Evolutionary conservation across 2,113 vertebrate genomes (phyloP).

Genomic region (Spilogale gracilis): DNA sequence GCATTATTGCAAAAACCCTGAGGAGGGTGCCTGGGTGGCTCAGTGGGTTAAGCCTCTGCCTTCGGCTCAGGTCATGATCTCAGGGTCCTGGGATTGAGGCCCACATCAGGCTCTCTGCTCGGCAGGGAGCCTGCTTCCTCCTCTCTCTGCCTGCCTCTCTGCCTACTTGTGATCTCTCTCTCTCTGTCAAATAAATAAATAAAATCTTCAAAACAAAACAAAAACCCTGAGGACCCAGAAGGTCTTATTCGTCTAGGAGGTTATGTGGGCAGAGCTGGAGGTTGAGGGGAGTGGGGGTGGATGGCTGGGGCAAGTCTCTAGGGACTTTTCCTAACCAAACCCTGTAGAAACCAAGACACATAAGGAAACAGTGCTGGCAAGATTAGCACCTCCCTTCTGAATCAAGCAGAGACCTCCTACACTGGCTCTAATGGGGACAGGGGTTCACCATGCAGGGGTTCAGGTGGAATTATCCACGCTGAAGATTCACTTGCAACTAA

Average conservation of each 20-base stretch:
- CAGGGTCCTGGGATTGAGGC: too few relatives aligned
- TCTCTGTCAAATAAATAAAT: too few relatives aligned
- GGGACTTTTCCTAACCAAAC: not conserved
- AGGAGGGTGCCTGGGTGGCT: not conserved
- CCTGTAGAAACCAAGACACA: not conserved
- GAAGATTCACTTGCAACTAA: not conserved
- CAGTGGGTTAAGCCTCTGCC: too few relatives aligned
- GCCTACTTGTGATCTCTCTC: too few relatives aligned
- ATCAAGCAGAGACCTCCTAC: not conserved
- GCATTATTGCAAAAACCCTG: not conserved
- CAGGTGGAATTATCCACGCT: not conserved
- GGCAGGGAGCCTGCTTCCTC: too few relatives aligned
- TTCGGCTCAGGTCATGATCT: too few relatives aligned
- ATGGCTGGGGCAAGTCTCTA: not conserved
- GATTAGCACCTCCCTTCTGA: not conserved
- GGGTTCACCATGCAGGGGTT: not conserved
- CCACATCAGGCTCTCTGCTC: too few relatives aligned
- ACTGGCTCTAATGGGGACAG: not conserved
- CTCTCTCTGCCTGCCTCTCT: too few relatives aligned
- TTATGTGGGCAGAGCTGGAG: not conserved
- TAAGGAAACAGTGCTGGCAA: not conserved
- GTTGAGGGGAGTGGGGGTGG: not conserved
- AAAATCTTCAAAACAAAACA: too few relatives aligned
- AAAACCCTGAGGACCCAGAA: not conserved
- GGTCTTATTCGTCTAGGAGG: not conserved